Base-by-base conservation (phyloP, 2,113 vertebrate species). In the Myiozetetes cayanensis region DNA sequence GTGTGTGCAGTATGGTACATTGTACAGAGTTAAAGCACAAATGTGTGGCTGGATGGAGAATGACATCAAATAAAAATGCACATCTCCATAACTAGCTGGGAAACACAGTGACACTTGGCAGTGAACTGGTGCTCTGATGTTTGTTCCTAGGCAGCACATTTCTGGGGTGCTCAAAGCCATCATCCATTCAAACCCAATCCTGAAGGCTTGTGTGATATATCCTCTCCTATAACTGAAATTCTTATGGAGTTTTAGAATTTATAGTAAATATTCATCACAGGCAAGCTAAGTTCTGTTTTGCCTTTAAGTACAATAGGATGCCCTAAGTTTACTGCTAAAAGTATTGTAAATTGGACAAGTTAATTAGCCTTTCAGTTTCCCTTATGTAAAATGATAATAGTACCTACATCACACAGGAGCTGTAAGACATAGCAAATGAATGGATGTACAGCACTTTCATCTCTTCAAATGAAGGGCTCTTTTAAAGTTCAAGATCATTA, bases 401-500 rank as follows among this genome's bases (percentile, higher is more conserved):
- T 82, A 90, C 83, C 79, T 90, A 78, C 61, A 86, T 94, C 94
- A 92, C 93, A 95, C 7, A 16, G 49, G 72, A 68, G 75, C 78
- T 47, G 8, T 96, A 93, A 95, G 86, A 75, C 73, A 90, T 93
- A 94, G 93, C 90, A 71, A 96, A 89, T 65, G 87, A 88, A 89
- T 71, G 68, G 90, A 86, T 62, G 25, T 92, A 89, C 66, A 83
- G 49, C 73, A 75, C 76, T 95, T 93, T 93, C 88, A 90, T 92
- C 88, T 93, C 65, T 53, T 90, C 18, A 93, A 90, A 94, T 96
- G 73, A 96, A 96, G 80, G 82, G 79, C 59, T 93, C 68, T 94
- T 83, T 94, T 87, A 95, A 96, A 97, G 88, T 93, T 90, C 85
- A 94, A 96, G 85, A 90, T 94, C 63, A 66, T 96, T 92, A 93